A percentile compares a stretch with the other conserved stretches of the same genome.
These are phyloP conservation scores for Cryptoprocta ferox DNA, from an alignment of 2,797 vertebrate species.

Conservation along the genomic window DNA sequence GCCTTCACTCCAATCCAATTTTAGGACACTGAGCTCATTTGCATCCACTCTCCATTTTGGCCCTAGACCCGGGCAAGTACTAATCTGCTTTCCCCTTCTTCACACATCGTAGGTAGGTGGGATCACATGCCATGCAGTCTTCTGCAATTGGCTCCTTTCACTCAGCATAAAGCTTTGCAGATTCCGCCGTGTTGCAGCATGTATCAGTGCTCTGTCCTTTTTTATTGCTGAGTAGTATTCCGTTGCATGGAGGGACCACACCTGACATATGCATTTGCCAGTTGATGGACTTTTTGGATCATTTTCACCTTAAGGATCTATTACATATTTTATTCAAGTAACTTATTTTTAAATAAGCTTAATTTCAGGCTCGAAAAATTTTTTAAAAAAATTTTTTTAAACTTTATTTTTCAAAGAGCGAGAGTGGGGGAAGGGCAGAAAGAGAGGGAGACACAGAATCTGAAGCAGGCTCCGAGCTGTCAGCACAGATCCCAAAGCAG, in stretches of 20 bases:
- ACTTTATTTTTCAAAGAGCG: too few relatives aligned
- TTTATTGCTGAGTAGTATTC: not conserved
- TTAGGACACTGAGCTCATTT: not conserved
- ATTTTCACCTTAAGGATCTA: not conserved
- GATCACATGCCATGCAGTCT: rapidly evolving
- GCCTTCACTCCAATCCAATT: not conserved
- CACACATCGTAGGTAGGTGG: rapidly evolving
- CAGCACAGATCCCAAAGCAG: too few relatives aligned
- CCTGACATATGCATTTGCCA: not conserved
- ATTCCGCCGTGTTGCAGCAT: rapidly evolving
- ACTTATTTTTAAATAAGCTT: too few relatives aligned
- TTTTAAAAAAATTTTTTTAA: too few relatives aligned
- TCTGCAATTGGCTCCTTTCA: not conserved
- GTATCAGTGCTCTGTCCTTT: not conserved
- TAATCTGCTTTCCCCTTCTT: not conserved
- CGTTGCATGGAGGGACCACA: rapidly evolving
- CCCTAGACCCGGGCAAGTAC: too few relatives aligned
- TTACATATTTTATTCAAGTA: not conserved
- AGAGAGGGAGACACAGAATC: too few relatives aligned
- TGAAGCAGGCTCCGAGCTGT: too few relatives aligned
- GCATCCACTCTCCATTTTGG: not conserved
- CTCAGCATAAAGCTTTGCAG: rapidly evolving
- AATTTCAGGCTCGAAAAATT: too few relatives aligned
- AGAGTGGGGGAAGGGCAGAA: too few relatives aligned
- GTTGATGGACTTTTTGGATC: not conserved